Conservation (phyloP, 2,113 vertebrate genomes). For the Chinchilla lanigera region DNA sequence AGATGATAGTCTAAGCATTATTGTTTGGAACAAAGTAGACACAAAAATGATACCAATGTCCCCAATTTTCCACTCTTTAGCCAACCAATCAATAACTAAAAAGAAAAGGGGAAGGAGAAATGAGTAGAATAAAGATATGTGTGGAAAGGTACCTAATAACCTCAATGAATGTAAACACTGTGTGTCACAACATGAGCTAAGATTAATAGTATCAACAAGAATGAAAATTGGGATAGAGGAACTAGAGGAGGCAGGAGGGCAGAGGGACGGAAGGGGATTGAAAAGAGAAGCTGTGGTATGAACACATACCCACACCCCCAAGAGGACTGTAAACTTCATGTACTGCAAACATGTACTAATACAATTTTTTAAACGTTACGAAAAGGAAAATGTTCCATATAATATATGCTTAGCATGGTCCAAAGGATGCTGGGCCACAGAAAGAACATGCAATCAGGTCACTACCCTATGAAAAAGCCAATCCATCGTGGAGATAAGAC, state of each 20-base stretch:
- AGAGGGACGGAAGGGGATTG: background rate
- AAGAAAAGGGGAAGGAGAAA: background rate
- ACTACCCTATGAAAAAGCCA: background rate
- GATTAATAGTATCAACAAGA: background rate
- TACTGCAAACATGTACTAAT: background rate
- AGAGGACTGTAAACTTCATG: background rate
- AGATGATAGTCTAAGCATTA: background rate
- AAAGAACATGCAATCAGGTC: background rate
- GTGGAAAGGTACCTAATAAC: background rate
- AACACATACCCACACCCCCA: background rate
- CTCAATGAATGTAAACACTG: background rate
- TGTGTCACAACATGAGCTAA: background rate
- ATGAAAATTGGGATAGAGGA: background rate
- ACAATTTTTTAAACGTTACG: background rate
- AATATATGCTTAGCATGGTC: background rate
- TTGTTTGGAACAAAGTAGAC: background rate
- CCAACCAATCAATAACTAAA: background rate
- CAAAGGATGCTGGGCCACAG: background rate
- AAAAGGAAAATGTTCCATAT: background rate
- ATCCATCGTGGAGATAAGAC: background rate
- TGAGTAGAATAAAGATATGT: background rate
- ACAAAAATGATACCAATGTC: background rate
- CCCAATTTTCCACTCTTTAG: background rate
- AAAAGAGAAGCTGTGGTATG: background rate
- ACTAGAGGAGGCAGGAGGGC: background rate